phyloP scores from a whole-genome alignment of 2,888 invertebrate genomes.

The Chalcis sispes region DNA sequence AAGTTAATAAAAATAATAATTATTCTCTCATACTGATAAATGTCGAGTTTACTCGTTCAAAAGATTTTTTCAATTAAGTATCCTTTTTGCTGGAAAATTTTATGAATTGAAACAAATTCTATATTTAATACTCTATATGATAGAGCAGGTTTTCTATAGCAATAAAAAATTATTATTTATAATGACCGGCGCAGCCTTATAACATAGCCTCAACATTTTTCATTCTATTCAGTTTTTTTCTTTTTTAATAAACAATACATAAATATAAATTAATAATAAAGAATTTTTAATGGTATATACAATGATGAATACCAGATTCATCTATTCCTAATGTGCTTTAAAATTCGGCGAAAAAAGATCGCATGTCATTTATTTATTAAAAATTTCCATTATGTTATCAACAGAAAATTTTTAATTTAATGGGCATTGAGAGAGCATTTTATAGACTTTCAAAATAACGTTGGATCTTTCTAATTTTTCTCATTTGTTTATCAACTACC shows the following conservation, averaged over 20 bases:
- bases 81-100: too few relatives aligned
- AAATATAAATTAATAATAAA: too few relatives aligned
- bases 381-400: slow-evolving; percentile 17
- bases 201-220: neutral
- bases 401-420: slow-evolving; percentile 16
- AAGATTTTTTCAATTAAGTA: too few relatives aligned
- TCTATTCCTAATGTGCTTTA: neutral
- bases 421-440: slow-evolving; percentile 33
- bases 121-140: too few relatives aligned
- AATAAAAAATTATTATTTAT: slow-evolving; percentile 34
- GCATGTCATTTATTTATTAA: too few relatives aligned
- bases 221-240: neutral
- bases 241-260: slow-evolving; percentile 19
- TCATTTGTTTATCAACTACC: slow-evolving; percentile 65
- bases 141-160: neutral
- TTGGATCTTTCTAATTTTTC: neutral
- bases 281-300: slow-evolving; percentile 23
- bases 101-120: too few relatives aligned
- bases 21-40: too few relatives aligned
- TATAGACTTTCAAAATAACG: slow-evolving; percentile 10
- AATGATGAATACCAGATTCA: slow-evolving; percentile 24
- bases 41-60: too few relatives aligned
- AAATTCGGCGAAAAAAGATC: slow-evolving; percentile 24
- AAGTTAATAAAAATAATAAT: too few relatives aligned
- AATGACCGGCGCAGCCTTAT: slow-evolving; percentile 30